Base-by-base conservation (phyloP, 2,797 vertebrate genomes). In the Sardinella longiceps region DNA sequence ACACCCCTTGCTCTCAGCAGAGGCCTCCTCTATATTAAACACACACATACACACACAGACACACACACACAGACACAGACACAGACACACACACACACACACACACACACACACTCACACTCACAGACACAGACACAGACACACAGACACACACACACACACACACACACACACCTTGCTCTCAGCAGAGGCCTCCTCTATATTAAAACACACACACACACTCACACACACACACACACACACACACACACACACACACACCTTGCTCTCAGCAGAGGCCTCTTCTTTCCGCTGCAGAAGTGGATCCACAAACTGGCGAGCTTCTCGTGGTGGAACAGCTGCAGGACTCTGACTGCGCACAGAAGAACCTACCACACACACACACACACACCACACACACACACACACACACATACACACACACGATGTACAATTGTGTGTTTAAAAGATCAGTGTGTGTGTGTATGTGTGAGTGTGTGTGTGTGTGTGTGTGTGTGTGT, bases 211-310 rank as follows among this genome's bases (percentile, higher is more conserved):
- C 12, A 60, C 15, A 80, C 37, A 81, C 14, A 46, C n/a, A 46
- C 25, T 30, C 58, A 83, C 25, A 48, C 5, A 45, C n/a, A 60
- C n/a, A 10, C n/a, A 60, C 58, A 25, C 3, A 60, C 58, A 25
- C 58, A 60, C n/a, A 28, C 58, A 60, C 25, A 84, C 46, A 56
- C 28, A 74, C 43, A 37, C 37, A 83, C 45, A 80, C 43, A 88
- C 0, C 91, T 97, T 97, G 87, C 94, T 96, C 89, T 97, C 96
- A 0, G 95, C 93, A 0, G 91, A 91, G 0, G 91, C 90, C 90
- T 96, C 96, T 82, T 93, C 91, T 88, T 96, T 97, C 91, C 95
- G 95, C 83, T 94, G 88, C 23, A 90, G 86, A 70, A 90, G 83
- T 14, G 90, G 94, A 86, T 94, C 95, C 83, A 96, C 95, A 0